phyloP scores from a whole-genome alignment of 2,113 vertebrate species.

The Phrynosoma platyrhinos region DNA sequence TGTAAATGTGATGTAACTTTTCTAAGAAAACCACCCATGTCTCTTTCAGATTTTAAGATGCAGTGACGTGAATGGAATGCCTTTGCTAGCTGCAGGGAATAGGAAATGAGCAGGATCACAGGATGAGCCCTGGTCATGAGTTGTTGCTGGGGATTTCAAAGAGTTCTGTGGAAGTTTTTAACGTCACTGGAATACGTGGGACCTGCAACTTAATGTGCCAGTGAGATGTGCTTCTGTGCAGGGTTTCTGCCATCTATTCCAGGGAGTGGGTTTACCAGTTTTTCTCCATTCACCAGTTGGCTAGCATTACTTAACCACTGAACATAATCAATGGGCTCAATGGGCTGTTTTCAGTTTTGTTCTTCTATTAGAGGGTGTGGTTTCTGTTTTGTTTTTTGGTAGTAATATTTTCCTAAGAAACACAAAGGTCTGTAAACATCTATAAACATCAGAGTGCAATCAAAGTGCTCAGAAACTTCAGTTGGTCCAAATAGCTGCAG shows the following conservation, averaged over 20 bases:
- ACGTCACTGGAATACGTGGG: background rate
- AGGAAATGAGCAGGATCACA: background rate
- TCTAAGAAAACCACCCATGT: background rate
- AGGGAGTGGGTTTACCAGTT: background rate
- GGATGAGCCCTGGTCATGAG: background rate
- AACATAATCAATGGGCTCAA: background rate
- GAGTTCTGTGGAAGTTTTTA: background rate
- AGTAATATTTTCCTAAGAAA: too few relatives aligned
- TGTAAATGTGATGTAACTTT: background rate
- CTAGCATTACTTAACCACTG: background rate
- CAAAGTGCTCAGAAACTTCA: too few relatives aligned
- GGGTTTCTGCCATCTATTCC: background rate
- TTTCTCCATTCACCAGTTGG: background rate
- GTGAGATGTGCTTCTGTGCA: background rate
- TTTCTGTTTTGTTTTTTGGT: too few relatives aligned
- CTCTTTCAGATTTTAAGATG: background rate
- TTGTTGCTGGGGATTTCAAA: background rate
- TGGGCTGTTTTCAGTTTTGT: too few relatives aligned
- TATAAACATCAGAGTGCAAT: too few relatives aligned
- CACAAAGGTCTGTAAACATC: too few relatives aligned
- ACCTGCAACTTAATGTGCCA: background rate
- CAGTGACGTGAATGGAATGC: background rate
- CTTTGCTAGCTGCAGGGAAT: background rate
- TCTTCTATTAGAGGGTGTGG: too few relatives aligned
- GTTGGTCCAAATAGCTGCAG: too few relatives aligned